Base-by-base conservation (phyloP, 1,140 invertebrate species). In the Drosophila equinoxialis region DNA sequence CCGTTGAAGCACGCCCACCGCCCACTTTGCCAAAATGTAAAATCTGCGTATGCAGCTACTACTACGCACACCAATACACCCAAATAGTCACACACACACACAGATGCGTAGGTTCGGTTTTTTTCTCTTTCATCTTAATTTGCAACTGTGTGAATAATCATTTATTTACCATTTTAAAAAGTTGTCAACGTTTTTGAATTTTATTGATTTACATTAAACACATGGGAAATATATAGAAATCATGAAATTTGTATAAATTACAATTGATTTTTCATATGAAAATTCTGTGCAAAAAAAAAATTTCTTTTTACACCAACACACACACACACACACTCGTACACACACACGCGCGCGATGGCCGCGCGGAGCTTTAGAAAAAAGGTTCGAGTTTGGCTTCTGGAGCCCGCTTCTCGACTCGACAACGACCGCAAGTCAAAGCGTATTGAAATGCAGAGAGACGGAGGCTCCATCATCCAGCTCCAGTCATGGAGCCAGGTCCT, bases 371-470 rank as follows among this genome's bases (percentile, higher is more conserved):
- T 51, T 51, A 23, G 45, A 23, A 51, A 51, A 51, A 30, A 51
- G 20, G 8, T 51, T 51, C 45, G 45, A 51, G 17, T 51, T 51
- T 51, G 45, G 45, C 17, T 51, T 51, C 23, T 30, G 2, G 23
- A 70, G 60, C 74, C 66, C 77, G 77, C 77, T 77, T 73, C 74
- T 58, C 81, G 84, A 81, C 82, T 80, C 84, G 84, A 77, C 77
- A 68, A 73, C 84, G 77, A 87, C 84, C 84, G 81, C 84, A 89
- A 87, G 84, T 82, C 77, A 89, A 87, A 87, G 80, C 84, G 77
- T 89, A 87, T 87, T 87, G 80, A 87, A 87, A 89, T 81, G 61
- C 77, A 20, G 84, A 87, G 89, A 87, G 89, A 89, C 84, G 64
- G 74, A 37, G 84, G 84, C 84, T 90, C 80, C 68, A 79, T 66